Base-by-base conservation (phyloP, 1,140 invertebrate genomes). In the Bradysia coprophila region DNA sequence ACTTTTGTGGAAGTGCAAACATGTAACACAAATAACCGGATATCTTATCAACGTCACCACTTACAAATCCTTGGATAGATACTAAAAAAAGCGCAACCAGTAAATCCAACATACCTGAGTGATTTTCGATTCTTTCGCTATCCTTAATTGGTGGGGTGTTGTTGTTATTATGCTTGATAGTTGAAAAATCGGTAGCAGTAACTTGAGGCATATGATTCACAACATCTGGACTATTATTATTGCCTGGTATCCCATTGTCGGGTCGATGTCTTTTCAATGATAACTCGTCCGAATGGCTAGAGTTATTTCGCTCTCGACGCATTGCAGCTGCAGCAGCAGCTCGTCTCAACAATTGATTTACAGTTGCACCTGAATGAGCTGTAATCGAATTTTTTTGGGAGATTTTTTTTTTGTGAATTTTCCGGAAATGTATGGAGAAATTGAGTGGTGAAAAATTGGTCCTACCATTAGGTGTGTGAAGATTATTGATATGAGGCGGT, bases 171-270 rank as follows among this genome's bases (percentile, higher is more conserved):
- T 62, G 57, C 41, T 62, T 61, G 59, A 71, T 76, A 48, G 76
- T 76, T 24, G 78, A 81, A 55, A 82, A 82, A 54, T 82, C 79
- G 19, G 76, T 73, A n/a, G 76, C 73, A 44, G 73, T 74, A 15
- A 73, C 69, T 47, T 69, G 67, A 9, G 65, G 65, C 38, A 65
- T 58, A 49, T 50, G 49, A 52, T 50, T 65, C 48, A 51, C 63
- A 51, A 55, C 54, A 43, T 55, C 63, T 37, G 53, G 62, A 52
- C 74, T 76, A 52, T 74, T 75, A 57, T 72, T 73, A 43, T 51
- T 51, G 55, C 62, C 65, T 37, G 61, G 57, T 38, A 65, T 54
- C 22, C 64, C 61, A 38, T 57, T 60, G 31, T 60, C 54, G 11
- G 38, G 19, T 10, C 64, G 55, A 34, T 62, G 43, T 38, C 67